Base-by-base conservation (phyloP, 2,888 invertebrate species). In the Noctua janthina region DNA sequence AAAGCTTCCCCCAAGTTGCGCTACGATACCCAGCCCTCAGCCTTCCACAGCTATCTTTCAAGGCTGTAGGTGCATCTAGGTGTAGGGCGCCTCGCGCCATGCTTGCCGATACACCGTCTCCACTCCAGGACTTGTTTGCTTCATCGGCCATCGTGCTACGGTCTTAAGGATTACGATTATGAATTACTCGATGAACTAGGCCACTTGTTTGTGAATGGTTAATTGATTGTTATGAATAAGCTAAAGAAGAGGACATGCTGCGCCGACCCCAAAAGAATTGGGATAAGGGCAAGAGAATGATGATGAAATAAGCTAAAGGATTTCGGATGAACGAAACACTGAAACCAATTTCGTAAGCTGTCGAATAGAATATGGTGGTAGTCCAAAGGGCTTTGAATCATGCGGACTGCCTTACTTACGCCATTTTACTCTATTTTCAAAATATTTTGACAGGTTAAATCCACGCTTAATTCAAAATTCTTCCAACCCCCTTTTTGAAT, bases 61-160 rank as follows among this genome's bases (percentile, higher is more conserved):
- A 29, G 62, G 62, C 62, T 62, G 15, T 62, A 29, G 62, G 1
- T 62, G 13, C 29, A 29, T 59, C n/a, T n/a, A n/a, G 59, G 59
- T n/a, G n/a, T n/a, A 5, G 11, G 5, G 5, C 13, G 5, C 13
- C n/a, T 5, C n/a, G 1, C 0, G 29, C n/a, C 6, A 62, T 2
- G 13, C n/a, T 59, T n/a, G n/a, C 59, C 59, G 29, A 62, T 15
- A 15, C 29, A 62, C 29, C 6, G 13, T 29, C 62, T 62, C 29
- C 29, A 62, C 29, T 62, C 29, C 7, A 59, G n/a, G 29, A 62
- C 62, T 62, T 29, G 62, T 29, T 62, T 29, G 11, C 20, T n/a
- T 4, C n/a, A n/a, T 59, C 59, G 1, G n/a, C n/a, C 59, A n/a
- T n/a, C 59, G 59, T n/a, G 5, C n/a, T n/a, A 5, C 59, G 59